Base-by-base conservation (phyloP, 2,113 vertebrate species). In the Coryphaenoides rupestris region DNA sequence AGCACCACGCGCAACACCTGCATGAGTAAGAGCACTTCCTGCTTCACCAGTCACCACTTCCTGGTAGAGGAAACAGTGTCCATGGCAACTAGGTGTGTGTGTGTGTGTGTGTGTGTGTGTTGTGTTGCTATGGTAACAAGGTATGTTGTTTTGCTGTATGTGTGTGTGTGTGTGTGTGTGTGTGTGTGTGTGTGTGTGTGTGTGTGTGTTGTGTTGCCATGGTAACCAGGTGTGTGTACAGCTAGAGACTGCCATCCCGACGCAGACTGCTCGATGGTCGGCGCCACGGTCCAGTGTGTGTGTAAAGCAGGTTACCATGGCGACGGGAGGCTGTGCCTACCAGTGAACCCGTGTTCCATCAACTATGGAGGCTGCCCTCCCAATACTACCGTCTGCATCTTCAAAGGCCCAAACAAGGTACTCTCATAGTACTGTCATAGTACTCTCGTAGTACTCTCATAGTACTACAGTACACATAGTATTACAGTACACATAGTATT, bases 301-400 rank as follows among this genome's bases (percentile, higher is more conserved):
- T 99, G 96, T 80, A 91, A 88, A 60, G 68, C 85, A 0, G 92
- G 89, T 53, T 96, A 89, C 28, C 63, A 90, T 26, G 96, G 96
- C 0, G 90, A 98, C 1, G 97, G 96, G 2, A 88, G 40, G 16
- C 63, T 94, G 50, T 99, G 97, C 59, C 73, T 91, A 59, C 92
- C 93, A 17, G 78, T 76, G 64, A 93, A 99, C 66, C 94, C 92
- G 0, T 99, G 97, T 60, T 54, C 80, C 4, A 9, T 61, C n/a
- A 82, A 84, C 86, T 90, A 93, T 0, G 95, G 96, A 21, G 94
- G 92, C 52, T 99, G 97, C 69, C 92, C 93, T 45, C 62, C 76
- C 55, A 89, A 93, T 74, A 92, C 94, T 3, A 96, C 94, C 0
- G 0, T 77, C 21, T 99, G 97, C 75, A 3, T 90, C 46, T 93